Conservation (phyloP, 2,113 vertebrate species). For the Anas platyrhynchos region DNA sequence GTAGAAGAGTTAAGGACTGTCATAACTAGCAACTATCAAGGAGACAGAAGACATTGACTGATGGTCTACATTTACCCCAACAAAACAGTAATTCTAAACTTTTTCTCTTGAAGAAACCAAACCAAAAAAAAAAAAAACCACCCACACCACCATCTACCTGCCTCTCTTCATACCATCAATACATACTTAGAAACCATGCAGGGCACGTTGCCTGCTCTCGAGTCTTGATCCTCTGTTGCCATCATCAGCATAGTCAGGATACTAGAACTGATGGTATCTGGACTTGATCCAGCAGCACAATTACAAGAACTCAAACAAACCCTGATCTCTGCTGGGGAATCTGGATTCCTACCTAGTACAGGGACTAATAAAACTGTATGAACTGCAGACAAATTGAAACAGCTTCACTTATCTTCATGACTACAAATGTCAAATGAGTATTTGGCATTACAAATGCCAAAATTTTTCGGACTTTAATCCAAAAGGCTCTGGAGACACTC, state of each 20-base stretch:
- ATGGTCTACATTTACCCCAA: not conserved
- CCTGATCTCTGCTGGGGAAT: not conserved
- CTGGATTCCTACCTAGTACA: not conserved
- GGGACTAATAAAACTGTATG: not conserved
- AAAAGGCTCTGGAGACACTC: not conserved
- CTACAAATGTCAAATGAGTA: not conserved
- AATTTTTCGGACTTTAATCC: not conserved
- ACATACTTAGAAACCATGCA: not conserved
- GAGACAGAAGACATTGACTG: not conserved
- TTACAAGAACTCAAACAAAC: not conserved
- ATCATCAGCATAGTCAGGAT: not conserved
- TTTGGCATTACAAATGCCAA: not conserved
- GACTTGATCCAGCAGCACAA: not conserved
- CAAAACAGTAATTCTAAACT: not conserved
- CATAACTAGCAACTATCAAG: not conserved
- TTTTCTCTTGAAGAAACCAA: not conserved
- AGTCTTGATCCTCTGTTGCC: conserved; percentile 6
- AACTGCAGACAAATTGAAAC: not conserved
- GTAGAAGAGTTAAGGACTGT: not conserved
- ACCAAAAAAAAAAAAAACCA: not conserved
- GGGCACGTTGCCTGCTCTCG: not conserved
- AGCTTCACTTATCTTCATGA: not conserved
- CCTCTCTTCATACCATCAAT: not conserved
- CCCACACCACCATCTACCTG: not conserved
- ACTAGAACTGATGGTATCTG: not conserved